Percentiles rank a stretch among this genome's conserved stretches.
Conservation (phyloP, 2,113 vertebrate genomes). For the Carettochelys insculpta region DNA sequence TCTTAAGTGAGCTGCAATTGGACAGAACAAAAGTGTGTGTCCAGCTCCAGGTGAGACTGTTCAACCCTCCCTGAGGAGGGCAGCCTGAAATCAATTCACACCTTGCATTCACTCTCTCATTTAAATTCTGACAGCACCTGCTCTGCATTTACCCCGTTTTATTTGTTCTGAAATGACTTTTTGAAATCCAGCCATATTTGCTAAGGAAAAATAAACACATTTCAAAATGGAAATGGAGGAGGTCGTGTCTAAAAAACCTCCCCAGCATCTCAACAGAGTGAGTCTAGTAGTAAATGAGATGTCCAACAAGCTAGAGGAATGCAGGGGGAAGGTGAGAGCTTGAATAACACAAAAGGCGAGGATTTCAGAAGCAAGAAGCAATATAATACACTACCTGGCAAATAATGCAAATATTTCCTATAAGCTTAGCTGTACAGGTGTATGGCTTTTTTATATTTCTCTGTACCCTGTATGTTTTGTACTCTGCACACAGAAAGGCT, state of each 20-base stretch:
- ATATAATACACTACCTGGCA: constrained; percentile 24
- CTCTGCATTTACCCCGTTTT: constrained; percentile 13
- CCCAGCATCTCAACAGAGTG: background rate
- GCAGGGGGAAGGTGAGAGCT: constrained; percentile 4
- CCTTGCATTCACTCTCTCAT: background rate
- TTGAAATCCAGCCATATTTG: constrained; percentile 7
- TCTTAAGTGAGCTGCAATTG: background rate
- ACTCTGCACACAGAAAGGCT: background rate
- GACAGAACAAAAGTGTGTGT: background rate
- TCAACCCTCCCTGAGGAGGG: background rate
- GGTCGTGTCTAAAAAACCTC: constrained; percentile 22
- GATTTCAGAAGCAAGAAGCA: background rate
- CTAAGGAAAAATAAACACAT: constrained; percentile 34
- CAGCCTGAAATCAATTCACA: background rate
- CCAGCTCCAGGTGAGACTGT: background rate
- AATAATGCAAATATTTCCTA: constrained; percentile 17
- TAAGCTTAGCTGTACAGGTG: background rate
- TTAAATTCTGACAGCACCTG: constrained; percentile 10
- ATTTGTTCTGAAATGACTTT: constrained; percentile 35
- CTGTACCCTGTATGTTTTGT: constrained; percentile 25
- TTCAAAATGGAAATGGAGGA: constrained; percentile 11
- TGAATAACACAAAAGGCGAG: constrained; percentile 4
- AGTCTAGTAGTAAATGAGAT: constrained; percentile 35
- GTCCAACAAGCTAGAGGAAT: background rate
- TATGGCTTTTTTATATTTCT: constrained; percentile 36